Percentiles rank a stretch among this genome's conserved stretches.
These are phyloP conservation scores for Cirrhinus molitorella DNA, from an alignment of 2,797 vertebrate genomes.

Conservation along the genomic window DNA sequence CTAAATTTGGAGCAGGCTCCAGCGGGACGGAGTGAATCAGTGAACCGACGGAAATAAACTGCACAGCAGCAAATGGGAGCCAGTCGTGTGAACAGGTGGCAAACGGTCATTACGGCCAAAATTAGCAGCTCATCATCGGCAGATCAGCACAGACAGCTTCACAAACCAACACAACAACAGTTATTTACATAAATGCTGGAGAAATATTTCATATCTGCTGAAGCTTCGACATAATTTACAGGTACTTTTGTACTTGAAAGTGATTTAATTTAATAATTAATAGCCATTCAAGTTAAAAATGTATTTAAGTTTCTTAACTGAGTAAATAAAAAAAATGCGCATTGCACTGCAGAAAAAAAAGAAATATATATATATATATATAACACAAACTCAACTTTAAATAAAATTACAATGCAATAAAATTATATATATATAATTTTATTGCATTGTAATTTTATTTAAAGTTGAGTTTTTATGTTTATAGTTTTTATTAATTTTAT, in stretches of 20 bases:
- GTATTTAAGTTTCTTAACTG: background rate
- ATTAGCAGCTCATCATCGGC: conserved; percentile 63
- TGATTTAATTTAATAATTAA: background rate
- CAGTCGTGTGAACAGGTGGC: conserved; percentile 77
- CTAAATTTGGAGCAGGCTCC: conserved; percentile 72
- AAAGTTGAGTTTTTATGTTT: no score
- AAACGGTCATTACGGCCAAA: conserved; percentile 68
- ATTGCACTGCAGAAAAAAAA: background rate
- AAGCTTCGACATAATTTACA: background rate
- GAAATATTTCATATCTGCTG: background rate
- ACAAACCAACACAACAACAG: conserved; percentile 14
- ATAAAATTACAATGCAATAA: no score
- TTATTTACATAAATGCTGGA: background rate
- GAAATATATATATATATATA: no score
- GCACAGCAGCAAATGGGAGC: conserved; percentile 54
- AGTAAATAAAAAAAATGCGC: background rate
- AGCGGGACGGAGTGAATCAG: conserved; percentile 72
- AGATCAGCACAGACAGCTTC: background rate
- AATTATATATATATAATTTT: no score
- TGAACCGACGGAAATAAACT: conserved; percentile 78
- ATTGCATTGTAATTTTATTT: no score
- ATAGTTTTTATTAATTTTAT: no score
- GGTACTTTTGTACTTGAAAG: background rate
- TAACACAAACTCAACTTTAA: no score
- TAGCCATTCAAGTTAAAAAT: no score